These are phyloP conservation scores for Protosalanx chinensis DNA, from an alignment of 2,797 vertebrate species.

Conservation along the genomic window DNA sequence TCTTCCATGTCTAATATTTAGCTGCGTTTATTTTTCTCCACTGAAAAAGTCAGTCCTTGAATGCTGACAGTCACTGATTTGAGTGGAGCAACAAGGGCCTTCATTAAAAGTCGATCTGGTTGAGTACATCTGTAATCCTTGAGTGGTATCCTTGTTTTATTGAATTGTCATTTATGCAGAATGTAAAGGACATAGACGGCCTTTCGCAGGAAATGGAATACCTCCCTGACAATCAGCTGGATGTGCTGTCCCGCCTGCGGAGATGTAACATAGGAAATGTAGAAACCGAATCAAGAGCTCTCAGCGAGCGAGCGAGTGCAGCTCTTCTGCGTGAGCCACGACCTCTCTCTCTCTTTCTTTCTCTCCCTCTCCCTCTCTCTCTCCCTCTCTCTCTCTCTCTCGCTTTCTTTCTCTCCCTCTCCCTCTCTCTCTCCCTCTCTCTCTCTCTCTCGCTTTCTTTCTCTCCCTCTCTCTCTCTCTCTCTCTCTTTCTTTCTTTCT, in stretches of 20 bases:
- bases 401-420: too few relatives aligned
- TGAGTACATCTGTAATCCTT: constrained; percentile 13
- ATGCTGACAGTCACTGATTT: background rate
- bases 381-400: too few relatives aligned
- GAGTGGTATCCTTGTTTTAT: constrained; percentile 11
- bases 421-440: too few relatives aligned
- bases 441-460: too few relatives aligned
- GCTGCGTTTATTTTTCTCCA: background rate
- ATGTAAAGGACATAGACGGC: constrained; percentile 11
- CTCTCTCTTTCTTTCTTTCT: too few relatives aligned
- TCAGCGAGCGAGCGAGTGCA: constrained; percentile 21
- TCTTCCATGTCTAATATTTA: background rate
- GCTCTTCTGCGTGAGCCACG: constrained; percentile 8
- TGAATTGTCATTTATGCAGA: constrained; percentile 23
- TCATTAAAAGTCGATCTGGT: constrained; percentile 1
- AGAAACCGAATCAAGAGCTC: constrained; percentile 60
- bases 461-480: too few relatives aligned
- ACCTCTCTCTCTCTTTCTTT: background rate
- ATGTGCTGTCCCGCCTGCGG: constrained; percentile 32
- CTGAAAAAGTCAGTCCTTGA: background rate
- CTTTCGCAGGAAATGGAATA: constrained; percentile 29
- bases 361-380: too few relatives aligned
- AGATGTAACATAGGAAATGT: constrained; percentile 42
- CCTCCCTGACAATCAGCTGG: constrained; percentile 56
- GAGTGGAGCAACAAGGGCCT: background rate